Base-by-base conservation (phyloP, 2,797 vertebrate species). In the Eulemur rubriventer region DNA sequence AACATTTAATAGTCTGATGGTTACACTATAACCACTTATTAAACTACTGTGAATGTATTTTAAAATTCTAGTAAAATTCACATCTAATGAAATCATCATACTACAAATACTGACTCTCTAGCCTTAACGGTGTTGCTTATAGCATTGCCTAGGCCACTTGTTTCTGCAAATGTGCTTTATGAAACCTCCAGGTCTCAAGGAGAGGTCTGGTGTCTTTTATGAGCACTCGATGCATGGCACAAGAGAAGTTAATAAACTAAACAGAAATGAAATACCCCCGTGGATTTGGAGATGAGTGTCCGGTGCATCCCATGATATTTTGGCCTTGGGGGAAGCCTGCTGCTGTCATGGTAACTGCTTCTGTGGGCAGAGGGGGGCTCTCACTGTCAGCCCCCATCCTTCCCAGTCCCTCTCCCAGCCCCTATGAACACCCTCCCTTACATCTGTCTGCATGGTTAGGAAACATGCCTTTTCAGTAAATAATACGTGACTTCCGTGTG, bases 331-430 rank as follows among this genome's bases (percentile, higher is more conserved):
- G 10, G 10, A 76, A 76, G 16, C 28, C 2, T 12, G 30, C 30
- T 65, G 26, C 35, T 65, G 20, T 57, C 6, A 41, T 12, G 78
- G 59, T 57, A 59, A 95, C 55, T 95, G 98, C 99, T 41, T 82
- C 70, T 14, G 38, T 79, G 73, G 26, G n/a, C 67, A 14, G 28
- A 22, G 30, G 30, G 4, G 7, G n/a, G 33, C 12, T 41, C 16
- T 30, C 61, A 26, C 22, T 80, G 28, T 78, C 20, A 24, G 41
- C 11, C 33, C 33, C 24, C 1, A 2, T 9, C 28, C 16, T 70
- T 50, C 35, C 20, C 13, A 26, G 38, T 4, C 16, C 41, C 50
- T 50, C 7, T 14, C 14, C 6, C 12, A 59, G 14, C 18, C 2
- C 41, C 43, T 28, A 41, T 24, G 91, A 91, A 38, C 38, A 43